Percentiles rank a stretch among this genome's conserved stretches.
Evolutionary conservation across 2,113 vertebrate species (phyloP).

Genomic region (Planiliza haematocheilus): DNA sequence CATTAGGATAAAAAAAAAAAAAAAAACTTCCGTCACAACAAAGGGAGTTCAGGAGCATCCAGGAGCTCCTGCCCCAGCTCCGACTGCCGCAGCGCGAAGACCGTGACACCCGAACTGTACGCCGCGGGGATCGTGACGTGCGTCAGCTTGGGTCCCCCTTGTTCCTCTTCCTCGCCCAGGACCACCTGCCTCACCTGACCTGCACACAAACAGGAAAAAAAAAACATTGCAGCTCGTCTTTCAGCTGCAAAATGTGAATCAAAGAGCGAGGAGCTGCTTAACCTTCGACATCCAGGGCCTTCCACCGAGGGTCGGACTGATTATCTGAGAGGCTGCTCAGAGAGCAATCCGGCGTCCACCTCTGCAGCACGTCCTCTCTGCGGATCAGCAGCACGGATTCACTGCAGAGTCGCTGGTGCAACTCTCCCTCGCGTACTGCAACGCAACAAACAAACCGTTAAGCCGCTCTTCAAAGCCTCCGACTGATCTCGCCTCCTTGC

Average conservation of each 20-base stretch:
- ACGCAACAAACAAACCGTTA: not conserved
- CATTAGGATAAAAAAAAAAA: too few species aligned
- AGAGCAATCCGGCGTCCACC: constrained; percentile 49
- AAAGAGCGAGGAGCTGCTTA: not conserved
- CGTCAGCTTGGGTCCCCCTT: constrained; percentile 32
- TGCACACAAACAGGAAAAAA: constrained; percentile 21
- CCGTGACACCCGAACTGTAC: constrained; percentile 80
- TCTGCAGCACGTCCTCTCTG: constrained; percentile 79
- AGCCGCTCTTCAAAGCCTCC: not conserved
- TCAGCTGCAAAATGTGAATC: not conserved
- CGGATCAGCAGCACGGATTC: constrained; percentile 82
- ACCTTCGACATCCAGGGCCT: constrained; percentile 80
- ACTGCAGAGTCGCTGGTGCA: constrained; percentile 81
- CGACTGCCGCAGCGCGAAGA: constrained; percentile 74
- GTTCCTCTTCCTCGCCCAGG: constrained; percentile 57
- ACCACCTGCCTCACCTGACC: constrained; percentile 79
- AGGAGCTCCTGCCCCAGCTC: constrained; percentile 69
- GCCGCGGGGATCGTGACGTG: constrained; percentile 81
- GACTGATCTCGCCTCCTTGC: too few species aligned
- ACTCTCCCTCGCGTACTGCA: constrained; percentile 70
- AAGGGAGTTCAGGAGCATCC: constrained; percentile 67
- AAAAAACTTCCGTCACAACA: too few species aligned
- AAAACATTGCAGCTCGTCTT: not conserved
- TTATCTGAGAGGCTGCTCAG: constrained; percentile 56
- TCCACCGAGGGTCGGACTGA: constrained; percentile 70